Conservation (phyloP, 2,113 vertebrate species). For the Tychaedon coryphoeus region DNA sequence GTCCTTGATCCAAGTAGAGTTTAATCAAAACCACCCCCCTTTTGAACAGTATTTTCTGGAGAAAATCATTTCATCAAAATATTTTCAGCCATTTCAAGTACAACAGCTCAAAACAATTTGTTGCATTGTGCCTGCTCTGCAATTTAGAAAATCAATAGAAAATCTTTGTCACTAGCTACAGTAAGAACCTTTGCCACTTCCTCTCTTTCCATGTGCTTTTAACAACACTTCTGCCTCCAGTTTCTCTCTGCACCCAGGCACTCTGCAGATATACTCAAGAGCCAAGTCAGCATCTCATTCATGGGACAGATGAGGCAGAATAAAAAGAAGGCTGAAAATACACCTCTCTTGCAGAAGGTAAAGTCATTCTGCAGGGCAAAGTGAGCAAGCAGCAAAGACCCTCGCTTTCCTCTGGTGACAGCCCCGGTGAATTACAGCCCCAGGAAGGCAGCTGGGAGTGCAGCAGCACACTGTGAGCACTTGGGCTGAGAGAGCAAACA, state of each 20-base stretch:
- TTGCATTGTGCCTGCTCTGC: neutral
- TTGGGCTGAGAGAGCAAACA: neutral
- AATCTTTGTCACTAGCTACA: neutral
- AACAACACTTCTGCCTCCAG: neutral
- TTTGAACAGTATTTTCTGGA: neutral
- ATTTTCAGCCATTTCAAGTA: slow-evolving; percentile 2
- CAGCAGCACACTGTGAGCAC: neutral
- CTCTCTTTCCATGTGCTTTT: neutral
- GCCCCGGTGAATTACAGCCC: neutral
- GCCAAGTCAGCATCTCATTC: neutral
- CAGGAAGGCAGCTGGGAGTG: neutral
- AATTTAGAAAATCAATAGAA: neutral
- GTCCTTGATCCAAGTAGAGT: neutral
- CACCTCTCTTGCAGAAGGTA: neutral
- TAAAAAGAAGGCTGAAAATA: neutral
- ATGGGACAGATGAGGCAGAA: neutral
- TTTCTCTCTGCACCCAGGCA: neutral
- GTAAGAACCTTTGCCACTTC: neutral
- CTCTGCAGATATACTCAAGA: neutral
- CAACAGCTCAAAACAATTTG: neutral
- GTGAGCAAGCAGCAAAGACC: neutral
- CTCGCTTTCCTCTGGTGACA: neutral
- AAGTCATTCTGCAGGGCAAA: neutral
- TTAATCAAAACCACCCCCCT: neutral
- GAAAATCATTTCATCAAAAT: slow-evolving; percentile 18